Evolutionary conservation across 2,888 invertebrate species (phyloP), one percentile per base, ranked within the genome.

Genomic region (Halictus ligatus): DNA sequence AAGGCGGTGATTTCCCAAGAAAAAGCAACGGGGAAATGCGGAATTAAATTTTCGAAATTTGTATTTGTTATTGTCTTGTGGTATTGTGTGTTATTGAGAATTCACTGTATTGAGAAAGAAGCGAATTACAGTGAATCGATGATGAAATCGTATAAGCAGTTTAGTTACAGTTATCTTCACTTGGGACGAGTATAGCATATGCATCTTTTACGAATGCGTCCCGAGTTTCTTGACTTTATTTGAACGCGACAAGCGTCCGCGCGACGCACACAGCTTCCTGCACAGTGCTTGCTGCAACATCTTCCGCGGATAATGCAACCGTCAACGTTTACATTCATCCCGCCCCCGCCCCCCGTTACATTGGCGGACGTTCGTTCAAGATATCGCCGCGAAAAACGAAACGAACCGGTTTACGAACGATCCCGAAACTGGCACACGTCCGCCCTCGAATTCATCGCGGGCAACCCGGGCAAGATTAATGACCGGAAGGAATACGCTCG

Each of bases 401-500:
- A 71, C 72, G 73, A 73, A 85, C 78, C 78, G 79, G 81, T 83
- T 64, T 80, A 75, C 83, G 75, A 77, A 89, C 81, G 80, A 84
- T 60, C 78, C 71, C 69, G 82, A 80, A 84, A 87, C 90, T 75
- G 83, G 89, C 84, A 86, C 89, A 90, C 77, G 83, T 89, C 89
- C 83, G 78, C 81, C 78, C 78, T 60, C 85, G 87, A 89, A 89
- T 88, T 89, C 87, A 88, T 86, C 86, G 86, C 79, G 67, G 85
- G 29, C 80, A 75, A 78, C 80, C 78, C 78, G 87, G 87, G 82
- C 88, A 91, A 92, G 92, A 93, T 93, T 93, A 93, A 93, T 93
- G 92, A 90, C 89, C 88, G 91, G 87, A 89, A 92, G 88, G 89
- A 91, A 90, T 90, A 89, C 91, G 88, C 87, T 89, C 88, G 86